These are phyloP conservation scores for Semotilus atromaculatus DNA, from an alignment of 2,797 vertebrate species.

Conservation along the genomic window DNA sequence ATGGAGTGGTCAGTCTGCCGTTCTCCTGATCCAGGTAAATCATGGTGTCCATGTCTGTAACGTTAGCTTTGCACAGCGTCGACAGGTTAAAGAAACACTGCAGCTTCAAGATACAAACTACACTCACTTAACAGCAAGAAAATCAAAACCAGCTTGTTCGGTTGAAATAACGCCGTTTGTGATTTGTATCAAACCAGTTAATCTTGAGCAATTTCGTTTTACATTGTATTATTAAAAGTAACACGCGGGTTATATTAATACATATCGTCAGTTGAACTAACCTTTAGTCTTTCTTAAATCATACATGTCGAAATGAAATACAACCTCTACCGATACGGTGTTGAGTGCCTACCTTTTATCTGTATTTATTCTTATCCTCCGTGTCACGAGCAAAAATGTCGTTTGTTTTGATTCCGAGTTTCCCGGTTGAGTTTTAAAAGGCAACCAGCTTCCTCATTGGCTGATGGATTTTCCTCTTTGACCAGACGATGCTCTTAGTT, in stretches of 20 bases:
- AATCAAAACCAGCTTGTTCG: neutral
- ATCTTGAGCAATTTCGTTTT: no score
- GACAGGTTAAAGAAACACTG: neutral
- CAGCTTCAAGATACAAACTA: neutral
- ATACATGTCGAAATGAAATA: neutral
- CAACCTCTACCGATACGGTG: no score
- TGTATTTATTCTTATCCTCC: neutral
- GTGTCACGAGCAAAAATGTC: neutral
- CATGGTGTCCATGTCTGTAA: constrained; percentile 56
- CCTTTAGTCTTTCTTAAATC: neutral
- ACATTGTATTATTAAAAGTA: neutral
- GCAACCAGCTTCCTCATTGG: constrained; percentile 59
- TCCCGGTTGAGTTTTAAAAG: constrained; percentile 61
- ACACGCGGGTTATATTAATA: neutral
- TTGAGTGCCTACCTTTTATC: neutral
- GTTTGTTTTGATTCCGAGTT: constrained; percentile 28
- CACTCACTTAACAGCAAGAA: neutral
- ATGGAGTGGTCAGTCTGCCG: constrained; percentile 43
- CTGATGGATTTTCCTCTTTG: neutral
- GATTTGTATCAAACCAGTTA: neutral
- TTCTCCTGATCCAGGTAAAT: constrained; percentile 61
- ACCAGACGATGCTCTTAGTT: neutral
- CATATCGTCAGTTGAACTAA: neutral
- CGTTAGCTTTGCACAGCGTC: neutral
- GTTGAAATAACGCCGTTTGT: neutral